A percentile compares a stretch with the other conserved stretches of the same genome.
These are phyloP conservation scores for Mastomys natalensis DNA, from an alignment of 2,113 vertebrate genomes.

Conservation along the genomic window DNA sequence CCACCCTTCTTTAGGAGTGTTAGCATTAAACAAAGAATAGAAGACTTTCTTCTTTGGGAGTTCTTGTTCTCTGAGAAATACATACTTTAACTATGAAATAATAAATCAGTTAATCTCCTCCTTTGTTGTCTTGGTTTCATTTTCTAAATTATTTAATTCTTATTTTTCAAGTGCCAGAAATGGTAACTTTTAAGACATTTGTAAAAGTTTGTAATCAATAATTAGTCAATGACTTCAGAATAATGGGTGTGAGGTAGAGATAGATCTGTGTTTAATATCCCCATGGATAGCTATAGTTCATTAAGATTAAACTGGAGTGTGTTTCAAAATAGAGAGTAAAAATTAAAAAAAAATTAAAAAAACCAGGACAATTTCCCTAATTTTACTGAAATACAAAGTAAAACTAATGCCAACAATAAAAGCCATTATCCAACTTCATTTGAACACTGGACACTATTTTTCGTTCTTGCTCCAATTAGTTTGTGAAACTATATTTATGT, in stretches of 20 bases:
- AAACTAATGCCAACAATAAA: neutral
- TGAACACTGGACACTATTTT: neutral
- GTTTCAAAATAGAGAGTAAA: conserved; percentile 21
- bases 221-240: neutral
- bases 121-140: neutral
- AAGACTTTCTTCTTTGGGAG: neutral
- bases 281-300: neutral
- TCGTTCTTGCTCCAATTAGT: neutral
- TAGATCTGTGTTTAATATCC: neutral
- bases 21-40: conserved; percentile 18
- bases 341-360: neutral
- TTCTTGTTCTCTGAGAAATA: neutral
- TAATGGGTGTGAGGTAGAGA: neutral
- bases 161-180: neutral
- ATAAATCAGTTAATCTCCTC: neutral
- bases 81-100: neutral
- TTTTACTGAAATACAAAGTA: neutral
- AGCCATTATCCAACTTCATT: neutral
- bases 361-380: neutral
- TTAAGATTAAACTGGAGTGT: neutral
- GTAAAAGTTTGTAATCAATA: neutral
- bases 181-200: neutral
- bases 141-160: neutral
- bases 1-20: conserved; percentile 35
- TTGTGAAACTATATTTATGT: neutral